Conservation (phyloP, 2,888 invertebrate species). For the Ochropacha duplaris region DNA sequence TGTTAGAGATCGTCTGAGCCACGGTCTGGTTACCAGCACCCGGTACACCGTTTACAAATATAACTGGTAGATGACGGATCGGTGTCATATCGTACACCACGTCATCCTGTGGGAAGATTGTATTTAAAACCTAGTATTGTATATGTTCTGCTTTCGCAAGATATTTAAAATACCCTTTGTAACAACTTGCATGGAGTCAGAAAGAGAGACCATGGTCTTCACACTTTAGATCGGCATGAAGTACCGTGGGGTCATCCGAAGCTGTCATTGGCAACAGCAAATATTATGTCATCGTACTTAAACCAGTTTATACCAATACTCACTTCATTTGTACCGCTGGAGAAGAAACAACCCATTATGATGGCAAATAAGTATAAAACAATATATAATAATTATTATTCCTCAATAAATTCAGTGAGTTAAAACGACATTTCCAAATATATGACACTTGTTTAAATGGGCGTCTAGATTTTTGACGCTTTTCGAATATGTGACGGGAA, state of each 20-base stretch:
- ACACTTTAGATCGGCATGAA: background rate
- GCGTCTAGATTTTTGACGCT: conserved; percentile 68
- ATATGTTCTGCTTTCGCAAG: no score
- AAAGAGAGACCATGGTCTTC: no score
- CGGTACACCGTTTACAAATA: conserved; percentile 78
- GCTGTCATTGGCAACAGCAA: background rate
- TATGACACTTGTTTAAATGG: conserved; percentile 66
- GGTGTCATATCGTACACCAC: conserved; percentile 72
- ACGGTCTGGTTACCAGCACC: conserved; percentile 78
- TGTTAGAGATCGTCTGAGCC: conserved; percentile 70
- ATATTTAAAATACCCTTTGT: no score
- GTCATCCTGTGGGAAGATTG: conserved; percentile 33
- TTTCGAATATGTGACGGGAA: conserved; percentile 43
- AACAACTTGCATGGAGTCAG: no score
- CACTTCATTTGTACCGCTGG: conserved; percentile 56
- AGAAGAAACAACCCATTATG: conserved; percentile 72
- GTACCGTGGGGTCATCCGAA: background rate
- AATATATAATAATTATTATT: conserved; percentile 51
- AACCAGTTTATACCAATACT: conserved; percentile 21
- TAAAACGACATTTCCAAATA: conserved; percentile 75
- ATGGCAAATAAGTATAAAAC: conserved; percentile 35
- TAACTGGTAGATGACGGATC: conserved; percentile 70
- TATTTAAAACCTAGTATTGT: background rate
- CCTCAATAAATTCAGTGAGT: conserved; percentile 52
- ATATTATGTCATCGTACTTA: background rate